A percentile compares a stretch with the other conserved stretches of the same genome.
These are phyloP conservation scores for Dryas iulia DNA, from an alignment of 1,140 invertebrate genomes.

Conservation along the genomic window DNA sequence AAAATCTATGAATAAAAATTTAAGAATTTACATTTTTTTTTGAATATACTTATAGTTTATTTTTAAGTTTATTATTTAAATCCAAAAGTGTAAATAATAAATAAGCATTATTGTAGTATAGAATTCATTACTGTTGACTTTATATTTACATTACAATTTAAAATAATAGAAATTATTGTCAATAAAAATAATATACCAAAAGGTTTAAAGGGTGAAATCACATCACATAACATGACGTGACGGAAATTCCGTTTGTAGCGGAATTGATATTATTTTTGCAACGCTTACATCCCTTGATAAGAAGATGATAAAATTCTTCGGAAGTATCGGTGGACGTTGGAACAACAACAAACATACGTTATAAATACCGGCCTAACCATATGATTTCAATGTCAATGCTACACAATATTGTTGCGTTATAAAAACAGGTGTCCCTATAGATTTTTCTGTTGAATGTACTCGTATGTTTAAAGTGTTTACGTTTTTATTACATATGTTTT, in stretches of 20 bases:
- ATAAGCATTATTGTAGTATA: no score
- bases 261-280: constrained; percentile 42
- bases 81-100: no score
- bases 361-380: background rate
- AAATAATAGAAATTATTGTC: no score
- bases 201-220: constrained; percentile 1
- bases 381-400: constrained; percentile 2
- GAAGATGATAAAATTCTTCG: constrained; percentile 34
- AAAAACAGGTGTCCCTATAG: background rate
- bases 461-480: background rate
- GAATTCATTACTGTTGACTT: no score
- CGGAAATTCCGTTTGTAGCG: constrained; percentile 32
- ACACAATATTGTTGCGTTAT: background rate
- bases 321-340: constrained; percentile 26
- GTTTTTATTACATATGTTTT: background rate
- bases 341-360: constrained; percentile 18
- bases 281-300: constrained; percentile 44
- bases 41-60: background rate
- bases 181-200: background rate
- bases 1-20: no score
- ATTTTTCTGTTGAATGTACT: background rate
- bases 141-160: no score
- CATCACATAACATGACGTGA: constrained; percentile 11
- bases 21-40: background rate
- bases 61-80: no score